Evolutionary conservation across 2,797 vertebrate genomes (phyloP), one percentile per base, ranked within the genome.

Genomic region (Sebastes wilsoni): DNA sequence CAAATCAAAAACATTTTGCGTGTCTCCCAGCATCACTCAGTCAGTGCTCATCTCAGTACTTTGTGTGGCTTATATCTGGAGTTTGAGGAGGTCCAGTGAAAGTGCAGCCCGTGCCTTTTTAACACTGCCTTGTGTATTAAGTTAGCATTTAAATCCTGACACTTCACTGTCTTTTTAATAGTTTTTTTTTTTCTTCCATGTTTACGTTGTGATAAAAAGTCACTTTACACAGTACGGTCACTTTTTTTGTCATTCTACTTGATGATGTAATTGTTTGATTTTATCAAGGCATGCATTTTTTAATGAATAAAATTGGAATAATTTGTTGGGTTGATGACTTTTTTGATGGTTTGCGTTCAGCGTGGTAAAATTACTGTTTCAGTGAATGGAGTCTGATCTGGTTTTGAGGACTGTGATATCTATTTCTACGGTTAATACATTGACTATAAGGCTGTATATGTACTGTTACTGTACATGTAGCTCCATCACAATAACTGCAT

Each of bases 221-320:
- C 70, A 88, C 71, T 93, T 78, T 80, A 87, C 32, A 54, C 49
- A 77, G 69, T 64, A 54, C 81, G 89, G 84, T 91, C 83, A 80
- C 75, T 83, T 87, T 79, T 46, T 80, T 38, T 81, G 64, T 90
- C 64, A 85, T 94, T 87, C 72, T 52, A 71, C 78, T 92, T 87
- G 73, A 73, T 89, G 30, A 84, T 94, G 88, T 89, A 92, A 92
- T 82, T 80, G 80, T 87, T 87, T 89, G 66, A 78, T 82, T 89
- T 68, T 82, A 85, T 87, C 65, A 81, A 90, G 78, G 77, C 83
- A 87, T 91, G 86, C 82, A 78, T 93, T 93, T 95, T 93, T 91
- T 92, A 90, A 93, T 91, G 55, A 94, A 95, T 95, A 95, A 94
- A 94, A 88, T 80, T 82, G 13, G 28, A 88, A 88, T 88, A 73